These are phyloP conservation scores for Heterotis niloticus DNA, from an alignment of 2,113 vertebrate species.

Conservation along the genomic window DNA sequence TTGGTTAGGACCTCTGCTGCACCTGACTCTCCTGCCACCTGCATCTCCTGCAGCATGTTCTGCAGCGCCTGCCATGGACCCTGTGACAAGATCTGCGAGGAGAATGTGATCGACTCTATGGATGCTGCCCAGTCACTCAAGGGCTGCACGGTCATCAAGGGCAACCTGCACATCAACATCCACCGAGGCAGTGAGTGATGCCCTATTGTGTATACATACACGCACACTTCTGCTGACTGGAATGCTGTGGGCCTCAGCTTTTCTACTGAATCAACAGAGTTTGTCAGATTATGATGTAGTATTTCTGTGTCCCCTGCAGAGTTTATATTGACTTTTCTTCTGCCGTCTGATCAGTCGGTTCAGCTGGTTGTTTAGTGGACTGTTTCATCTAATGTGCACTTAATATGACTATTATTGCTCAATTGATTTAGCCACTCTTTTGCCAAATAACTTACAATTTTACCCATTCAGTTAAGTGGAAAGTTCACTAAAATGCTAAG, in stretches of 20 bases:
- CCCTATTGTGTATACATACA: not conserved
- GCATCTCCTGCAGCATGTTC: conserved; percentile 74
- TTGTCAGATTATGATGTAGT: not conserved
- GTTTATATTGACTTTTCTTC: no score
- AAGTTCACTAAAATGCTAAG: no score
- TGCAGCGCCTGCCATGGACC: conserved; percentile 88
- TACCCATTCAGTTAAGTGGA: no score
- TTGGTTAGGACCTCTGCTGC: not conserved
- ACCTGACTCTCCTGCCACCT: not conserved
- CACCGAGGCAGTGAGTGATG: conserved; percentile 89
- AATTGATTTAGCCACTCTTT: no score
- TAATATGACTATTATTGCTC: no score
- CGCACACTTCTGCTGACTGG: not conserved
- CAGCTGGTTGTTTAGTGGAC: no score
- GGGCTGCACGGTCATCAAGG: conserved; percentile 91
- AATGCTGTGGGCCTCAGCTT: not conserved
- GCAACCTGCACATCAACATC: conserved; percentile 94
- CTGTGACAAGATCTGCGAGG: conserved; percentile 89
- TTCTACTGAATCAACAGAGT: not conserved
- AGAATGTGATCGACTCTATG: conserved; percentile 88
- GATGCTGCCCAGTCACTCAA: conserved; percentile 88
- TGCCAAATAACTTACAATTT: no score
- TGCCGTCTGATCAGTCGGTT: no score
- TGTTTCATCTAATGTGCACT: no score
- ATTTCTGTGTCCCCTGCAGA: not conserved